These are phyloP conservation scores for Chromis chromis DNA, from an alignment of 2,797 vertebrate genomes.

Conservation along the genomic window DNA sequence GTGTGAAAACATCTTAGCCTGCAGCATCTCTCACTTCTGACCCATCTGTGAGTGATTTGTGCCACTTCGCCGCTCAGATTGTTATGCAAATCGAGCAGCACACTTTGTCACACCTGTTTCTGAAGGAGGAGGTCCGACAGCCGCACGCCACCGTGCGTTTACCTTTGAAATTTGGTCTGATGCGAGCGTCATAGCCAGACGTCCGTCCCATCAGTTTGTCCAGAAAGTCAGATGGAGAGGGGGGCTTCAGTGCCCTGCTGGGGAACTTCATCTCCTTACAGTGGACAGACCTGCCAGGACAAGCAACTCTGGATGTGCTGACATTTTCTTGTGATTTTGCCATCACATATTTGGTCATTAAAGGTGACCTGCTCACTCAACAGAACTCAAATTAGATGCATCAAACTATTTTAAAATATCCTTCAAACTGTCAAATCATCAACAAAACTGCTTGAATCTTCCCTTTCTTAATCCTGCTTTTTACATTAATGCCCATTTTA, in stretches of 20 bases:
- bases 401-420: neutral
- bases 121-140: constrained; percentile 25
- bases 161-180: constrained; percentile 98
- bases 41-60: constrained; percentile 72
- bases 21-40: constrained; percentile 53
- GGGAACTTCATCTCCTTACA: constrained; percentile 88
- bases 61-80: constrained; percentile 55
- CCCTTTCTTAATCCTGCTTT: neutral
- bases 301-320: constrained; percentile 1
- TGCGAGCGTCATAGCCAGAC: constrained; percentile 93
- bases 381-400: neutral
- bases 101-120: constrained; percentile 55
- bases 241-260: constrained; percentile 80
- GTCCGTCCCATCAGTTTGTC: constrained; percentile 95
- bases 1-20: constrained; percentile 54
- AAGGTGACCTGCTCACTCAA: neutral
- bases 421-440: neutral
- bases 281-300: constrained; percentile 82
- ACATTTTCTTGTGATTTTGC: neutral
- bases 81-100: constrained; percentile 31
- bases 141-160: constrained; percentile 19
- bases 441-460: neutral
- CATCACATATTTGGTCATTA: neutral
- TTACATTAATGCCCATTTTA: neutral
- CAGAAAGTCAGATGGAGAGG: constrained; percentile 93